Conservation (phyloP, 2,888 invertebrate species). For the Melanchra persicariae region DNA sequence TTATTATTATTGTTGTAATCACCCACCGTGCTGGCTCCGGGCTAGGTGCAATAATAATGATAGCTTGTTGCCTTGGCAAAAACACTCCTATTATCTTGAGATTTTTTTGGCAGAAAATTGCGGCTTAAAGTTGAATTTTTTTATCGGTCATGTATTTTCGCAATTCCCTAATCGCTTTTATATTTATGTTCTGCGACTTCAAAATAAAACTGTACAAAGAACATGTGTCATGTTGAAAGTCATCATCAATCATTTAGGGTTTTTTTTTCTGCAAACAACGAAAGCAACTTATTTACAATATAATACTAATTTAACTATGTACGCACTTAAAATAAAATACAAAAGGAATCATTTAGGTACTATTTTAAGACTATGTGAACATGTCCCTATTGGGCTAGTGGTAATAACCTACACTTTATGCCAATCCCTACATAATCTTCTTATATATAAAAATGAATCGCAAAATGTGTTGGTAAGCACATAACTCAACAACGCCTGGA, state of each 20-base stretch:
- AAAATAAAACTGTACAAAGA: neutral
- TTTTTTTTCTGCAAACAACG: no score
- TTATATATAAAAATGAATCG: no score
- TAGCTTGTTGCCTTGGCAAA: neutral
- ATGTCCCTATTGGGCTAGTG: neutral
- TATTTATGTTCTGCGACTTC: neutral
- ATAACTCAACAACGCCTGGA: no score
- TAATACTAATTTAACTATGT: no score
- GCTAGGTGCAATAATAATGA: slow-evolving; percentile 13
- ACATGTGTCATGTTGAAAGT: neutral
- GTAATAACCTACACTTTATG: neutral
- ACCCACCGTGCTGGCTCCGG: neutral
- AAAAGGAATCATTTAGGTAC: no score
- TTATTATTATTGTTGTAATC: slow-evolving; percentile 21
- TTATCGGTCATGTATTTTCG: neutral
- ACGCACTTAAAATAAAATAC: no score
- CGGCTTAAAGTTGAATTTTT: slow-evolving; percentile 4
- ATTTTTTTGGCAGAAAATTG: slow-evolving; percentile 2
- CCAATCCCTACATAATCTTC: no score
- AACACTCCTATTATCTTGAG: slow-evolving; percentile 8
- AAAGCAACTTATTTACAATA: no score
- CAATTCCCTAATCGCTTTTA: neutral
- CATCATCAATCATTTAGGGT: neutral
- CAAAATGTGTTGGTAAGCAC: no score
- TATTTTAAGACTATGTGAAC: neutral